Evolutionary conservation across 1,140 invertebrate species (phyloP), one percentile per base, ranked within the genome.

Genomic region (Lithobius niger): DNA sequence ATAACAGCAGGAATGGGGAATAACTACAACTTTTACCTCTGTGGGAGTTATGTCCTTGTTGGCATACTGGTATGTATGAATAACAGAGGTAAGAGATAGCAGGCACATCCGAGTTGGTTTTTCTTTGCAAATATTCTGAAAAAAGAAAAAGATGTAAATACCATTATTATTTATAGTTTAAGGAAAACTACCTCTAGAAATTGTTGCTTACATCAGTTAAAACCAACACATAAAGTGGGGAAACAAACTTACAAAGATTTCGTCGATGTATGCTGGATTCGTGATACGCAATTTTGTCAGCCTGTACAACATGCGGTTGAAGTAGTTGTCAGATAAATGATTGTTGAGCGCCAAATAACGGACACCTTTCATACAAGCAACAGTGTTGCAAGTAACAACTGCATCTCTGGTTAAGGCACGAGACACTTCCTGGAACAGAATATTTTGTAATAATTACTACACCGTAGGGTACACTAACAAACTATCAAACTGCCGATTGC

Each of bases 301-400:
- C 28, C 55, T 42, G 36, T 26, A 57, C 13, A 54, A 51, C 16
- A 54, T 45, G 2, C 57, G 42, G 22, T 53, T 54, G 19, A 43
- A 26, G 48, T 56, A 57, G 47, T 18, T 13, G 18, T 40, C 13
- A 40, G 43, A 48, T 16, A 58, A 45, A 16, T 60, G 42, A 15
- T 49, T 40, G 2, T 22, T 36, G 27, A 26, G 18, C 18, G 43
- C 52, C 24, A 59, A 26, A 40, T 47, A 15, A 1, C 40, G 19
- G 1, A 60, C 1, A 15, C 45, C 59, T 51, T 60, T 26, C 1
- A 58, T 28, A 21, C 59, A 60, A 4, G 56, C 27, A 19, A 47
- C 18, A 27, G 31, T 58, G 42, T 58, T 60, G 26, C 59, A 60
- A 13, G 52, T 50, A 1, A 60, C 51, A 6, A 60, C 27, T 27